A percentile compares a stretch with the other conserved stretches of the same genome.
Conservation (phyloP, 2,113 vertebrate species). For the Sinocyclocheilus rhinocerous region DNA sequence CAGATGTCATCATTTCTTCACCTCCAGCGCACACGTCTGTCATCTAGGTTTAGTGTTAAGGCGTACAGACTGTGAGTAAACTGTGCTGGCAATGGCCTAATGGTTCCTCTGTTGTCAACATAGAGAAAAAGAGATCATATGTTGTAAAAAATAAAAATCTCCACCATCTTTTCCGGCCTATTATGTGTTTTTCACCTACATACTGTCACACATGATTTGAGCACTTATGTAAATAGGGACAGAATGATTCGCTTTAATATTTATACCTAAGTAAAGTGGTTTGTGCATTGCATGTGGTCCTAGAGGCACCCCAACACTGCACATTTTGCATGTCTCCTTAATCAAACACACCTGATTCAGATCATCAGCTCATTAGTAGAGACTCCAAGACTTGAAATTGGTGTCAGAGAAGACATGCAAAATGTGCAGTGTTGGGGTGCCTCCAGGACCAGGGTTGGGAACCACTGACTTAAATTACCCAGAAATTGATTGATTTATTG, state of each 20-base stretch:
- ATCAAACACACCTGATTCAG: too few relatives aligned
- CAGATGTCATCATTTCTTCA: constrained; percentile 32
- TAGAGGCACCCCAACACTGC: too few relatives aligned
- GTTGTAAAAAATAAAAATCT: not conserved
- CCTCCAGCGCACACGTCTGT: constrained; percentile 31
- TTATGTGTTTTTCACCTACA: not conserved
- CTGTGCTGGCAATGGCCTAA: constrained; percentile 5
- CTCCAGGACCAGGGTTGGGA: too few relatives aligned
- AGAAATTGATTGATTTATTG: not conserved
- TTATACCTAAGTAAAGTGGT: not conserved
- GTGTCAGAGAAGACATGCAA: too few relatives aligned
- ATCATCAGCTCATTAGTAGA: too few relatives aligned
- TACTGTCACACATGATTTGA: not conserved
- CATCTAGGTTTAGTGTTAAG: constrained; percentile 45
- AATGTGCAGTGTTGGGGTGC: too few relatives aligned
- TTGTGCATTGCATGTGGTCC: not conserved
- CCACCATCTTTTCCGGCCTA: not conserved
- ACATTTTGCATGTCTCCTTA: too few relatives aligned
- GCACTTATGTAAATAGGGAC: constrained; percentile 36
- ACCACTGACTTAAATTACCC: too few relatives aligned
- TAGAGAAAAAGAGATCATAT: not conserved
- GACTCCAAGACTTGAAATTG: too few relatives aligned
- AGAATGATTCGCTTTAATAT: constrained; percentile 47
- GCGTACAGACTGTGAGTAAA: constrained; percentile 30
- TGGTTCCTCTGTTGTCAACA: constrained; percentile 8